A percentile compares a stretch with the other conserved stretches of the same genome.
phyloP scores from a whole-genome alignment of 2,797 vertebrate genomes.

The Botia kubotai region DNA sequence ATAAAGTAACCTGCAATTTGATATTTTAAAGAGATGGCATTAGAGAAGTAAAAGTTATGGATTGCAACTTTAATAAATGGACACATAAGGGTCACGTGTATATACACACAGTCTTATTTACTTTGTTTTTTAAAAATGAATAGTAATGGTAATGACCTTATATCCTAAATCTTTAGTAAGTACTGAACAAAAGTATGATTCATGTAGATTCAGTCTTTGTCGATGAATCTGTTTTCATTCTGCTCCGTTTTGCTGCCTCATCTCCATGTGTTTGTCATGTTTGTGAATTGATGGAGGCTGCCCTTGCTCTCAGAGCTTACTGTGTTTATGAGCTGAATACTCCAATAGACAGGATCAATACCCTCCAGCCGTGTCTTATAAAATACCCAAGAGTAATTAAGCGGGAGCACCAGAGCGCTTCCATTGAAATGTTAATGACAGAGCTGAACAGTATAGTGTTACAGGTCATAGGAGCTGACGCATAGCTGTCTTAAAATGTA shows the following conservation, averaged over 20 bases:
- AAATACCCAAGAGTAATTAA: conserved; percentile 51
- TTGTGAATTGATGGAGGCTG: conserved; percentile 4
- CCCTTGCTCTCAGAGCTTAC: conserved; percentile 21
- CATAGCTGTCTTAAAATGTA: conserved; percentile 34
- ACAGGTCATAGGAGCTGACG: conserved; percentile 32
- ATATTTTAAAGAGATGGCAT: no score
- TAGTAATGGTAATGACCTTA: not conserved
- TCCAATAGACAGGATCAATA: conserved; percentile 48
- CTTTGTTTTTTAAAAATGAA: not conserved
- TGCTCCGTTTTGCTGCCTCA: conserved; percentile 19
- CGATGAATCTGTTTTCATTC: not conserved
- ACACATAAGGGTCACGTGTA: no score
- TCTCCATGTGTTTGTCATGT: conserved; percentile 29
- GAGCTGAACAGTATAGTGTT: conserved; percentile 43
- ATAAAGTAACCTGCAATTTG: no score
- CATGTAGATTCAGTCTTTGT: not conserved
- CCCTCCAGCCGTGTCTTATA: conserved; percentile 40
- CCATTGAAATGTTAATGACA: conserved; percentile 55
- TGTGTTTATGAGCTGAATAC: conserved; percentile 49
- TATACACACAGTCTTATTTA: no score
- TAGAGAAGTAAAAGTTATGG: no score
- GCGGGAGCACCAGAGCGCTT: conserved; percentile 43
- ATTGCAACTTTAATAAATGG: no score
- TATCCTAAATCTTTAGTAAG: not conserved
- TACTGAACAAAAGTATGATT: not conserved